A percentile compares a stretch with the other conserved stretches of the same genome.
Evolutionary conservation across 2,113 vertebrate genomes (phyloP).

Genomic region (Hippocampus guttulatus): DNA sequence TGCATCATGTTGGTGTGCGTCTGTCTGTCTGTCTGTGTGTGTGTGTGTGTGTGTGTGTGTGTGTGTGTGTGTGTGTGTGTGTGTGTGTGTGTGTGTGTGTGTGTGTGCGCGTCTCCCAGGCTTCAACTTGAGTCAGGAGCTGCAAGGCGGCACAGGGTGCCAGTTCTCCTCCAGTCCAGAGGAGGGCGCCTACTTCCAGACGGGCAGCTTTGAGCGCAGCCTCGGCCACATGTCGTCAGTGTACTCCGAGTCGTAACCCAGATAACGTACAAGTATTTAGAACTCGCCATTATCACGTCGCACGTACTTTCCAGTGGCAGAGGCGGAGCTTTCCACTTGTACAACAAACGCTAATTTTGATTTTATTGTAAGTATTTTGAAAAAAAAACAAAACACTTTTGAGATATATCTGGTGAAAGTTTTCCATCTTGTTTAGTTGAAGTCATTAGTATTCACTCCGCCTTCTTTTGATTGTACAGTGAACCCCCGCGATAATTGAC

Average conservation of each 20-base stretch:
- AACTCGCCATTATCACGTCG: not conserved
- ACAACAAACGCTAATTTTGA: not conserved
- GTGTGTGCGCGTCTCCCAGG: constrained; percentile 63
- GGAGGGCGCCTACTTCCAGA: constrained; percentile 88
- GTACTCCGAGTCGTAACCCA: constrained; percentile 85
- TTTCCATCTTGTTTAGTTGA: too few relatives aligned
- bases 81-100: too few relatives aligned
- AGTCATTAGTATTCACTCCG: not conserved
- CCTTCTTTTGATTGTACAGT: not conserved
- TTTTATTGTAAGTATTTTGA: too few relatives aligned
- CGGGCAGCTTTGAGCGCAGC: constrained; percentile 87
- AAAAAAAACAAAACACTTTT: too few relatives aligned
- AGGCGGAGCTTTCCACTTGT: not conserved
- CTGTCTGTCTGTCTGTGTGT: constrained; percentile 11
- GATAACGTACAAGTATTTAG: not conserved
- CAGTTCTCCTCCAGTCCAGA: constrained; percentile 78
- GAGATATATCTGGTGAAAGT: too few relatives aligned
- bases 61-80: too few relatives aligned
- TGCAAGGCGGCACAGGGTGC: constrained; percentile 74
- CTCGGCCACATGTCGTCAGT: constrained; percentile 91
- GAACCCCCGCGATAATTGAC: too few relatives aligned
- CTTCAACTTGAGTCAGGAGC: constrained; percentile 80
- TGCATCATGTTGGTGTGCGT: not conserved
- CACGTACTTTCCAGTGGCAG: not conserved
- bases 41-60: too few relatives aligned